Base-by-base conservation (phyloP, 2,113 vertebrate species). In the Trichomycterus rosablanca region DNA sequence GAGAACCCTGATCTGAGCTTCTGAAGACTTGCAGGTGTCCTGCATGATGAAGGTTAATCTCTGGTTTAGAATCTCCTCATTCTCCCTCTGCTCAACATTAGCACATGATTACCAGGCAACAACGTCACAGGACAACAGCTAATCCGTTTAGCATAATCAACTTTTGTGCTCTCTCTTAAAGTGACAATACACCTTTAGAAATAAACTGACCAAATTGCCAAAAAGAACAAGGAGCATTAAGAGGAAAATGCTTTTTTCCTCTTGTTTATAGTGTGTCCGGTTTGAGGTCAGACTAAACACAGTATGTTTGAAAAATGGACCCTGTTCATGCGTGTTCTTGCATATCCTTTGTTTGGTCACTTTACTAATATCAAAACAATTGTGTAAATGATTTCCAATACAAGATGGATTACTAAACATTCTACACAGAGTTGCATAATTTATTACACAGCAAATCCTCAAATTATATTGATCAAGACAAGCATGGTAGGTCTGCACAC, bases 91-190 rank as follows among this genome's bases (percentile, higher is more conserved):
- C 26, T 30, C 26, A 30, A 30, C 7, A 30, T 30, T 30, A 30
- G 26, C 26, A 59, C 51, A 61, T 64, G 72, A 69, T 80, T 59
- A 74, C 63, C 59, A 71, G 63, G 48, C 24, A 55, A 61, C 46
- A 42, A 18, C 46, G 67, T 80, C 80, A 83, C 80, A 72, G 78
- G 76, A 76, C 68, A 10, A 55, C 44, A 54, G 67, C 70, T 66
- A 82, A 85, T 86, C 82, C 78, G 76, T 80, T 87, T 74, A 81
- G 22, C 46, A 3, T 80, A 86, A 87, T 86, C 80, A 74, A n/a
- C 53, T 83, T 70, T n/a, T 35, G 18, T 9, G 64, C 20, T 60
- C 42, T 69, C 28, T 63, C 55, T 43, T 66, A 72, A 74, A 67
- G 63, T 50, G 8, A 48, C 68, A 34, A 7, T 11, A 30, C 9